These are phyloP conservation scores for Cervus canadensis DNA, from an alignment of 2,113 vertebrate genomes.

Conservation along the genomic window DNA sequence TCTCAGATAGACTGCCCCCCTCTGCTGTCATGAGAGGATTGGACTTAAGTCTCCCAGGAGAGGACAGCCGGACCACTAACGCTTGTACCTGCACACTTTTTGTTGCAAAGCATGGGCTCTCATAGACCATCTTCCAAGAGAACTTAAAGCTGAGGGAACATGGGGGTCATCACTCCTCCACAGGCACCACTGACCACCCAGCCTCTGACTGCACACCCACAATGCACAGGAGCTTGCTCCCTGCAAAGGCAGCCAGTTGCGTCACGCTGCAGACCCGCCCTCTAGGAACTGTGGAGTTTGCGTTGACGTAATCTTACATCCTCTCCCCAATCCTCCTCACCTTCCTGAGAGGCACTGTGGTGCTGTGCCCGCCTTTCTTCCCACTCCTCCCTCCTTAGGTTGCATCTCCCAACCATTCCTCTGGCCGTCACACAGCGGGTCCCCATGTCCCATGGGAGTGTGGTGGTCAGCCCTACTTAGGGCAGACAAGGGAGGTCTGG, in stretches of 20 bases:
- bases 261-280: background rate
- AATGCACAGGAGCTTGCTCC: background rate
- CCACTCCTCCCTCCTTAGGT: background rate
- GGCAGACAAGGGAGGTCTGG: background rate
- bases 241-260: background rate
- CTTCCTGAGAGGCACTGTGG: background rate
- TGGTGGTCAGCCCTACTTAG: background rate
- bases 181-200: background rate
- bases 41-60: background rate
- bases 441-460: rapidly evolving
- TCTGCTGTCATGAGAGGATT: background rate
- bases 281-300: background rate
- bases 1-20: background rate
- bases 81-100: background rate
- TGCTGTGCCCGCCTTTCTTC: rapidly evolving
- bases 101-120: background rate
- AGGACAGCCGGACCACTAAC: background rate
- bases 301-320: background rate
- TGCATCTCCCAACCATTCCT: background rate
- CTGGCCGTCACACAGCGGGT: rapidly evolving
- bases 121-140: background rate
- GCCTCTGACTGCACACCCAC: background rate
- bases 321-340: background rate
- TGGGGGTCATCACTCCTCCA: background rate
- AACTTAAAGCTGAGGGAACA: background rate